Percentiles rank a stretch among this genome's conserved stretches.
phyloP scores from a whole-genome alignment of 2,113 vertebrate species.

The Propithecus coquereli region DNA sequence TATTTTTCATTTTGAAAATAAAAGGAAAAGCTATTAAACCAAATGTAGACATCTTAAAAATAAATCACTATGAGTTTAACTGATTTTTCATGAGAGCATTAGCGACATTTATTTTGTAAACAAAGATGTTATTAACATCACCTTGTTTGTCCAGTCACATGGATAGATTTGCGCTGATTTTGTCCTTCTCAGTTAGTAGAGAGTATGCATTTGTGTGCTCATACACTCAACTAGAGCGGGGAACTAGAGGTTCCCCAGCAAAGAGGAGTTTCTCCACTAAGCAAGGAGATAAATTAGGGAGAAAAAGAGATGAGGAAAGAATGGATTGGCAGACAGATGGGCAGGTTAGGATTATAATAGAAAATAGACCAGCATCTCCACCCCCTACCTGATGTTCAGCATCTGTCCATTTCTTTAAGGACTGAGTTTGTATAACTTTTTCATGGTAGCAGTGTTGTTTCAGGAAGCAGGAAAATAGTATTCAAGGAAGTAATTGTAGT shows the following conservation, averaged over 20 bases:
- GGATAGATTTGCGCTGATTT: neutral
- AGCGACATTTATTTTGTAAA: neutral
- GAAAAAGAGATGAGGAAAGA: neutral
- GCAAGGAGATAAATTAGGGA: neutral
- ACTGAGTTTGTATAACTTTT: neutral
- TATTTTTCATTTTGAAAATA: constrained; percentile 8
- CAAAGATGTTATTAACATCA: neutral
- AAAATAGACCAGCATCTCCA: neutral
- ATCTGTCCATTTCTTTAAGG: neutral
- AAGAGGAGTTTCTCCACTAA: neutral
- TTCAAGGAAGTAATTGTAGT: neutral
- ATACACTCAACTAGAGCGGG: neutral
- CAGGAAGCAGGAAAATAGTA: neutral
- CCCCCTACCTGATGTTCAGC: neutral
- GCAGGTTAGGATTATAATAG: neutral
- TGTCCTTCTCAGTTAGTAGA: neutral
- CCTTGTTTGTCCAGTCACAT: neutral
- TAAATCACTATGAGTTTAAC: neutral
- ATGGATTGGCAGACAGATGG: neutral
- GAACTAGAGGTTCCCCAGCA: neutral
- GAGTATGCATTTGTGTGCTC: neutral
- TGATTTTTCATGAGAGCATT: neutral
- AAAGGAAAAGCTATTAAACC: neutral
- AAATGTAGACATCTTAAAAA: constrained; percentile 6
- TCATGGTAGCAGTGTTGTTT: neutral